Evolutionary conservation across 2,113 vertebrate species (phyloP).

Genomic region (Oryzias javanicus): DNA sequence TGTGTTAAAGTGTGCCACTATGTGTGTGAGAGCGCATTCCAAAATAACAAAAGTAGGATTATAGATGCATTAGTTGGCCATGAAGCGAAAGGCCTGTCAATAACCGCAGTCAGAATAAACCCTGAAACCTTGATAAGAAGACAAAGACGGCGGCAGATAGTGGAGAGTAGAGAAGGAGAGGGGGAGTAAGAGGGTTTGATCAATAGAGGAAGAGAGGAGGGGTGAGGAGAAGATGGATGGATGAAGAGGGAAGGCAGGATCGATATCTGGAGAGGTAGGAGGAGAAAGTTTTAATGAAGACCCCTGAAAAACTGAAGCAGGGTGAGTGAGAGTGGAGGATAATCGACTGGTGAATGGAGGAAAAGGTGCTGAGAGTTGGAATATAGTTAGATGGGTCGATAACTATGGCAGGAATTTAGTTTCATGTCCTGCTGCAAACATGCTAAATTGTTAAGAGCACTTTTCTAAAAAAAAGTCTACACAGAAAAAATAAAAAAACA

Average conservation of each 20-base stretch:
- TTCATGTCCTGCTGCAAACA: slow-evolving; percentile 42
- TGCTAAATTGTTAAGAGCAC: not conserved
- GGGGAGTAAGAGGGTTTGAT: slow-evolving; percentile 66
- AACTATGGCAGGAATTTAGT: slow-evolving; percentile 1
- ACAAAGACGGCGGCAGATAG: slow-evolving; percentile 83
- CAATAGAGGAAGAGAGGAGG: slow-evolving; percentile 36
- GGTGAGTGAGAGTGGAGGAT: slow-evolving; percentile 5
- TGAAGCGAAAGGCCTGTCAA: slow-evolving; percentile 94
- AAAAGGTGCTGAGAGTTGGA: slow-evolving; percentile 16
- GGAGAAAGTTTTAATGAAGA: slow-evolving; percentile 61
- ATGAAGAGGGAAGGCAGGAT: slow-evolving; percentile 32
- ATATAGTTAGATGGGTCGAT: not conserved
- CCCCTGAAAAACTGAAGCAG: slow-evolving; percentile 16
- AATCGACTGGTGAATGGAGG: slow-evolving; percentile 16
- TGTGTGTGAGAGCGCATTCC: slow-evolving; percentile 82
- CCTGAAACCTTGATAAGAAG: slow-evolving; percentile 98
- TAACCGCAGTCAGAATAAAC: slow-evolving; percentile 95
- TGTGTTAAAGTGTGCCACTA: slow-evolving; percentile 18
- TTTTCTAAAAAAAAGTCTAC: too few species aligned
- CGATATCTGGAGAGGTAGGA: slow-evolving; percentile 51
- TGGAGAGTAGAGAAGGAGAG: slow-evolving; percentile 53
- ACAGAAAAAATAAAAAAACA: too few species aligned
- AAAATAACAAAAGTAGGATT: slow-evolving; percentile 97
- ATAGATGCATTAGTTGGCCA: slow-evolving; percentile 98
- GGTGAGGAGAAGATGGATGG: slow-evolving; percentile 23